Percentiles rank a stretch among this genome's conserved stretches.
Conservation (phyloP, 1,140 invertebrate genomes). For the Aphelenchoides avenae region DNA sequence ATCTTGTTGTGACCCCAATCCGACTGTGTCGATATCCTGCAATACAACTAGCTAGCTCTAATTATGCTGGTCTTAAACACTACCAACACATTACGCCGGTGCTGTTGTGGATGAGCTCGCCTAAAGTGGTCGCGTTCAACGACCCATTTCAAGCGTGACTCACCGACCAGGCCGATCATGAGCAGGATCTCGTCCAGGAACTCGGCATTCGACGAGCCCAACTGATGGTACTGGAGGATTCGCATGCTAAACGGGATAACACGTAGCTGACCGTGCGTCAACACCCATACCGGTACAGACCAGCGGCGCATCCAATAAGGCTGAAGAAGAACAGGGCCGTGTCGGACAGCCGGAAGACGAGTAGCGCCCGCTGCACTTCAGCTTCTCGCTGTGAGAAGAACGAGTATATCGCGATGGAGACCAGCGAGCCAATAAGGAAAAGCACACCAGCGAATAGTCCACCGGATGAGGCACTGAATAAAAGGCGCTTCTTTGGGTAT, state of each 20-base stretch:
- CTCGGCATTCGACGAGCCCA: conserved; percentile 44
- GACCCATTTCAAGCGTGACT: no score
- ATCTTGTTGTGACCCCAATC: conserved; percentile 32
- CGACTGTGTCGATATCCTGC: conserved; percentile 43
- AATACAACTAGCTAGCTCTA: no score
- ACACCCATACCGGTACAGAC: conserved; percentile 38
- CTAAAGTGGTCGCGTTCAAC: no score
- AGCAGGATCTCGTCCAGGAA: conserved; percentile 58
- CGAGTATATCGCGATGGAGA: conserved; percentile 55
- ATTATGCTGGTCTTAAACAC: neutral
- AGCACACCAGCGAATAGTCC: conserved; percentile 55
- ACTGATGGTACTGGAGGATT: conserved; percentile 41
- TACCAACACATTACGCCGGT: neutral
- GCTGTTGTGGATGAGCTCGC: no score
- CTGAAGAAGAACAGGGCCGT: conserved; percentile 48
- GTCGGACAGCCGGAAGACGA: conserved; percentile 54
- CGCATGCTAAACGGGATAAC: conserved; percentile 36
- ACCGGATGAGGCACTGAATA: conserved; percentile 48
- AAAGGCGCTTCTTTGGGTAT: no score
- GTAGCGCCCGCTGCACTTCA: conserved; percentile 35
- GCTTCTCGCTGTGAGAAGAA: conserved; percentile 45
- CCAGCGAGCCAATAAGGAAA: conserved; percentile 52
- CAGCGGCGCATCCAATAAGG: conserved; percentile 47
- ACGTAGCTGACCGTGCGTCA: neutral
- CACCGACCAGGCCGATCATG: conserved; percentile 55